These are phyloP conservation scores for Rhizoglyphus robini DNA, from an alignment of 1,140 invertebrate genomes.

Conservation along the genomic window DNA sequence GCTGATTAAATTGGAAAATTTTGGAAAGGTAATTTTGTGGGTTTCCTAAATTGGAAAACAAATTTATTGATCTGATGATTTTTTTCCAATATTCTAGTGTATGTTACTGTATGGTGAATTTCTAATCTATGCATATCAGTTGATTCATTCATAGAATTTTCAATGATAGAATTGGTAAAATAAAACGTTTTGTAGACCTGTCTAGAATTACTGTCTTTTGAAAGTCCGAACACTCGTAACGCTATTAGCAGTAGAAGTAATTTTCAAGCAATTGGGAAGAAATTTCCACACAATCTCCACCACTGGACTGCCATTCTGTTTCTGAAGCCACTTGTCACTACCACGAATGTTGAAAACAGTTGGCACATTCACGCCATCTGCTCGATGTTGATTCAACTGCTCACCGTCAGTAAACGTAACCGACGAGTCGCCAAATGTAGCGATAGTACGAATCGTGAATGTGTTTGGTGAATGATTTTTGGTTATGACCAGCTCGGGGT, in stretches of 20 bases:
- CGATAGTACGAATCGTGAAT: constrained; percentile 58
- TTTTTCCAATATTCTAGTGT: too few relatives aligned
- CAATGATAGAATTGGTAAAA: too few relatives aligned
- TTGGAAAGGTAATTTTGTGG: too few relatives aligned
- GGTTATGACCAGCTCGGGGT: constrained; percentile 55
- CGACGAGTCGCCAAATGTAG: constrained; percentile 65
- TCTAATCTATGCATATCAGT: too few relatives aligned
- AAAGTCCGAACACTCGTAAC: neutral
- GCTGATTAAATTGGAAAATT: too few relatives aligned
- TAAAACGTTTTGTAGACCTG: too few relatives aligned
- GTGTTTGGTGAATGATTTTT: constrained; percentile 47
- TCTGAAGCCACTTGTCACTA: constrained; percentile 51
- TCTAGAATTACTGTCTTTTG: too few relatives aligned
- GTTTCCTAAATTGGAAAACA: too few relatives aligned
- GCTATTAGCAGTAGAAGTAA: neutral
- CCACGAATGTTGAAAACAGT: constrained; percentile 28
- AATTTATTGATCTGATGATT: too few relatives aligned
- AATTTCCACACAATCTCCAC: constrained; percentile 49
- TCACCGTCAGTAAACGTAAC: constrained; percentile 61
- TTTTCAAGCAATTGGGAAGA: constrained; percentile 26
- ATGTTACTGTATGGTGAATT: too few relatives aligned
- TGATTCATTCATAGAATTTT: too few relatives aligned
- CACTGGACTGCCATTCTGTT: constrained; percentile 40
- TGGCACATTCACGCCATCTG: constrained; percentile 69
- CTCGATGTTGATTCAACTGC: constrained; percentile 69